Base-by-base conservation (phyloP, 2,797 vertebrate species). In the Schizothorax lantsangensis region DNA sequence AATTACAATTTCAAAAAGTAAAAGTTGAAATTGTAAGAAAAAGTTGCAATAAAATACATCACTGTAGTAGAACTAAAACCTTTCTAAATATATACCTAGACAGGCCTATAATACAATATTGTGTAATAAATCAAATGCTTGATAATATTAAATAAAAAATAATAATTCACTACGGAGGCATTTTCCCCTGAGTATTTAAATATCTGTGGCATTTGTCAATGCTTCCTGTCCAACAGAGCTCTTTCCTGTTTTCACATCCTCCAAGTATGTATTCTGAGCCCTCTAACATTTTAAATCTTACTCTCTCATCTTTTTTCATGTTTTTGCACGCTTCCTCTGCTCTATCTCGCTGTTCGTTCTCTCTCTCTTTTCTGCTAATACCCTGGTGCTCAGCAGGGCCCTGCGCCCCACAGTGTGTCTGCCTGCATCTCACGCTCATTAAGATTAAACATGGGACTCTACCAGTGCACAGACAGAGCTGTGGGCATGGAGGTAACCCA, bases 371-470 rank as follows among this genome's bases (percentile, higher is more conserved):
- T 71, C 75, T 84, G 74, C 73, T 86, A 66, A 88, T 79, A 81
- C 68, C 69, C 71, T 74, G 47, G 54, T 54, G 78, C 85, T 86
- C 88, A 81, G 88, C 87, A 79, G 84, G 85, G 38, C 79, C 79
- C 87, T 59, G 89, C 81, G 69, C 66, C 84, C 83, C 33, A 66
- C 83, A 26, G 85, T 84, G 82, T 54, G 49, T 86, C 84, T 86
- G 66, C 84, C 82, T 79, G 68, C 72, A 81, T 88, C 49, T 79
- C 68, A 52, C 81, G 66, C 89, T 91, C 88, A 89, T 90, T 90
- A 89, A 57, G 81, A 87, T 89, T 88, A 81, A 90, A 88, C 88
- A 69, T 45, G 43, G 81, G 57, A 84, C 81, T 72, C 73, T 74
- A 87, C 77, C 83, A 75, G 81, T 66, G 81, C 69, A 43, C 74